Evolutionary conservation across 2,888 invertebrate species (phyloP).

Genomic region (Chaitophorus viminalis): DNA sequence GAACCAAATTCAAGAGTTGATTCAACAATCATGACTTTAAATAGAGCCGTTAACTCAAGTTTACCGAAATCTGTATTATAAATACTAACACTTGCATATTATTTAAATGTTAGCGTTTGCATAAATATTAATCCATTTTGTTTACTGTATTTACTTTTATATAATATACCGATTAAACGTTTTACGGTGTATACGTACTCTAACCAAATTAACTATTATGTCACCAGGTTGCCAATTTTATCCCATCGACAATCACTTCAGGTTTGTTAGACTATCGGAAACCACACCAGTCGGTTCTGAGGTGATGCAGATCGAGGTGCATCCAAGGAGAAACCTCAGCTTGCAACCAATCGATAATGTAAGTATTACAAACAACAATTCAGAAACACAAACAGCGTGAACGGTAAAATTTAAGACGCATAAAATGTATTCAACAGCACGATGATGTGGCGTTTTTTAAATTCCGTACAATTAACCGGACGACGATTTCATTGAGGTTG

Average conservation of each 20-base stretch:
- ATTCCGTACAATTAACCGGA: conserved; percentile 79
- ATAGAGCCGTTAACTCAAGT: too few species aligned
- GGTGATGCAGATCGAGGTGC: conserved; percentile 82
- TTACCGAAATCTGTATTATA: too few species aligned
- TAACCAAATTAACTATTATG: background rate
- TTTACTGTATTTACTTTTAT: background rate
- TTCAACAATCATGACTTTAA: too few species aligned
- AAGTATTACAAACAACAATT: conserved; percentile 62
- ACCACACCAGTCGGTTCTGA: conserved; percentile 81
- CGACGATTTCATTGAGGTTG: conserved; percentile 80
- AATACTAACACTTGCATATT: too few species aligned
- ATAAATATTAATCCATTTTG: background rate
- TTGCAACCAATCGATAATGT: conserved; percentile 78
- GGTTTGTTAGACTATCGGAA: conserved; percentile 86
- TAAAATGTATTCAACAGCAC: conserved; percentile 68
- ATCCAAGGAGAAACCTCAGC: conserved; percentile 79
- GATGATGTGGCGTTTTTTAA: conserved; percentile 80
- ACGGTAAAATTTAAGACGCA: background rate
- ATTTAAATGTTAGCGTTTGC: too few species aligned
- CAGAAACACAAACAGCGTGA: background rate
- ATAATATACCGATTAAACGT: too few species aligned
- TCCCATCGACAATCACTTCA: conserved; percentile 82
- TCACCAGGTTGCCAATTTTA: conserved; percentile 82
- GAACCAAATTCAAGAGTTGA: too few species aligned
- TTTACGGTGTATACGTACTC: background rate